These are phyloP conservation scores for Leptinotarsa tumamoca DNA, from an alignment of 2,888 invertebrate genomes.

Conservation along the genomic window DNA sequence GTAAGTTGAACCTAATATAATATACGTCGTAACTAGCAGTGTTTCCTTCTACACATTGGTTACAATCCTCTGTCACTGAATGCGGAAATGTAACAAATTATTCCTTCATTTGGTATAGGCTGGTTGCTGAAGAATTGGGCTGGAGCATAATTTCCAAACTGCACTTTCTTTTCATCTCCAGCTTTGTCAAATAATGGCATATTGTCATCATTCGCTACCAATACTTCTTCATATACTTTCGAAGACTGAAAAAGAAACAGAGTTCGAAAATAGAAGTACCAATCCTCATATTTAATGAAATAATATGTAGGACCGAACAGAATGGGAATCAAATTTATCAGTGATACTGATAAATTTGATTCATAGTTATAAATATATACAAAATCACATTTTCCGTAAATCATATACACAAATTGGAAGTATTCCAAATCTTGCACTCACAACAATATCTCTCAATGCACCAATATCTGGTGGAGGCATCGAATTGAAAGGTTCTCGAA, in stretches of 20 bases:
- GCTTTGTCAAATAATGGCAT: constrained; percentile 46
- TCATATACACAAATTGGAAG: no score
- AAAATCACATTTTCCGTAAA: no score
- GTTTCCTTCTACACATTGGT: neutral
- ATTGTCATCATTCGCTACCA: constrained; percentile 52
- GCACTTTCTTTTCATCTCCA: constrained; percentile 35
- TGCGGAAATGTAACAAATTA: constrained; percentile 54
- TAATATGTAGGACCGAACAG: no score
- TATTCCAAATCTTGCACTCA: constrained; percentile 27
- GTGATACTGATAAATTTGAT: no score
- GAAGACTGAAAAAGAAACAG: constrained; percentile 40
- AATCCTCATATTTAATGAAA: no score
- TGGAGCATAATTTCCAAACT: constrained; percentile 47
- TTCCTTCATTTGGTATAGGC: constrained; percentile 51
- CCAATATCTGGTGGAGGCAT: constrained; percentile 59
- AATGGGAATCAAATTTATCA: no score
- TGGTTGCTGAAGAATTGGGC: constrained; percentile 50
- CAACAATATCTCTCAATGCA: constrained; percentile 59
- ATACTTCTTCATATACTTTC: constrained; percentile 52
- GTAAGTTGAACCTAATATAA: no score
- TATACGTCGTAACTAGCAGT: no score
- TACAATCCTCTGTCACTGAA: constrained; percentile 50
- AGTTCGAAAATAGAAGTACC: neutral
- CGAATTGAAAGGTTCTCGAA: constrained; percentile 63
- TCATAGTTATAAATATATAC: no score